These are phyloP conservation scores for Nesospiza acunhae DNA, from an alignment of 2,113 vertebrate genomes.

Conservation along the genomic window DNA sequence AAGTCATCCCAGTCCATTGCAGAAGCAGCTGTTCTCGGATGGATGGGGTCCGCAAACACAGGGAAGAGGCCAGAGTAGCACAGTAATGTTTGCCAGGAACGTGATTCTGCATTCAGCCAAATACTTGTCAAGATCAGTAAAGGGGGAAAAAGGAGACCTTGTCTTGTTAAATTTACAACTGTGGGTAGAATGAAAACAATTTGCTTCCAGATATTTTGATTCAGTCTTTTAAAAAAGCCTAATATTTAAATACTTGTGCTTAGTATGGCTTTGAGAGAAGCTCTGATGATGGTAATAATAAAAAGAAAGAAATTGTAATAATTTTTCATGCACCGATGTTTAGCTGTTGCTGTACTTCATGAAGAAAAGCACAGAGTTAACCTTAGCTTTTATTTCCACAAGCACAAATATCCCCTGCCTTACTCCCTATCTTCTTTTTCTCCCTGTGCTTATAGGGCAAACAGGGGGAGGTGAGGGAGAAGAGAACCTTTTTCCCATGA, in stretches of 20 bases:
- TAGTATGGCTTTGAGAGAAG: not conserved
- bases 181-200: not conserved
- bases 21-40: not conserved
- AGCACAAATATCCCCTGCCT: not conserved
- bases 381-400: not conserved
- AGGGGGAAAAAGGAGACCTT: not conserved
- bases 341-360: not conserved
- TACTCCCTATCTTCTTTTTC: not conserved
- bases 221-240: not conserved
- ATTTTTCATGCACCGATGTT: not conserved
- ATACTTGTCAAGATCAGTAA: not conserved
- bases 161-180: not conserved
- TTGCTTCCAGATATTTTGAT: not conserved
- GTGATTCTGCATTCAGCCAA: not conserved
- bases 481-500: not conserved
- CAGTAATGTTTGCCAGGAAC: not conserved
- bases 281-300: not conserved
- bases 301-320: not conserved
- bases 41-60: rapidly evolving
- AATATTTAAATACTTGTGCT: not conserved
- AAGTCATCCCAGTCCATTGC: not conserved
- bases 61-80: not conserved
- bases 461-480: not conserved
- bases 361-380: not conserved
- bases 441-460: not conserved